A percentile compares a stretch with the other conserved stretches of the same genome.
phyloP scores from a whole-genome alignment of 2,113 vertebrate species.

The Corvus moneduloides region DNA sequence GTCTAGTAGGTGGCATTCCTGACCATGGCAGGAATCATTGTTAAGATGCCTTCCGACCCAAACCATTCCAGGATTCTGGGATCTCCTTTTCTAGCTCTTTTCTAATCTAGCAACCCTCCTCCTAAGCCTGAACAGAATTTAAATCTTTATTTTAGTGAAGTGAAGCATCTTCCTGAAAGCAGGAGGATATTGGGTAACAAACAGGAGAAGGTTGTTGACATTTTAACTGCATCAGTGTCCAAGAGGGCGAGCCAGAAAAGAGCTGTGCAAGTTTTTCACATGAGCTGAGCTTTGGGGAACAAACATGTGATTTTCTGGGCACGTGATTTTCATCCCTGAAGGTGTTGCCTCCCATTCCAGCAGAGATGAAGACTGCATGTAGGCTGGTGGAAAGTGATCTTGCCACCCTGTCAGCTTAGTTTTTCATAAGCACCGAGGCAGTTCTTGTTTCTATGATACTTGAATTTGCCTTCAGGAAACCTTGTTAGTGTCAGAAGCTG shows the following conservation, averaged over 20 bases:
- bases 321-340: neutral
- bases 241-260: neutral
- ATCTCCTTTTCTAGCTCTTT: neutral
- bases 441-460: neutral
- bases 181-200: neutral
- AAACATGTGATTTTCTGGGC: neutral
- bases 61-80: neutral
- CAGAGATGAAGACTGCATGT: neutral
- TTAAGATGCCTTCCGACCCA: neutral
- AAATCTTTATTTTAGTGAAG: neutral
- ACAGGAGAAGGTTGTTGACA: neutral
- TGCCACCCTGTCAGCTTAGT: neutral
- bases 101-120: neutral
- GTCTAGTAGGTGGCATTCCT: neutral
- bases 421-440: neutral
- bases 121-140: neutral
- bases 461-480: constrained; percentile 10
- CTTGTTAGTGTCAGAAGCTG: neutral
- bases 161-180: neutral
- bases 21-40: neutral
- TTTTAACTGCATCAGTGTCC: neutral
- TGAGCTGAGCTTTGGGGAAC: neutral
- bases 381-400: constrained; percentile 7
- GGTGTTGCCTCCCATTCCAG: neutral
- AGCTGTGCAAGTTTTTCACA: neutral